Percentiles rank a stretch among this genome's conserved stretches.
These are phyloP conservation scores for Diplogasteroides magnus DNA, from an alignment of 1,140 invertebrate genomes.

Conservation along the genomic window DNA sequence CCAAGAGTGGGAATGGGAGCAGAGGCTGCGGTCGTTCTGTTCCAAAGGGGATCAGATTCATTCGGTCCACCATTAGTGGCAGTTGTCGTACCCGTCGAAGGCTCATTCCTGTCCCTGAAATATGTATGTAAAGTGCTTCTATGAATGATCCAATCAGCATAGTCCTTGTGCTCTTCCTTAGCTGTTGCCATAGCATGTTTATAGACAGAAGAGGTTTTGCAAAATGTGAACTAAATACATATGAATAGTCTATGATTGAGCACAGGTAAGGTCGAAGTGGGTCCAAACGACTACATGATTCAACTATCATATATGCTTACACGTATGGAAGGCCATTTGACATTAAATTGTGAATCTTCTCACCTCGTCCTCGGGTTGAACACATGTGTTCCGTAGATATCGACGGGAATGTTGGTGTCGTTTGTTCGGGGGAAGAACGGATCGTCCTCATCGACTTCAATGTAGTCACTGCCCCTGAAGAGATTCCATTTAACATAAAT, in stretches of 20 bases:
- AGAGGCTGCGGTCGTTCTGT: conserved; percentile 2
- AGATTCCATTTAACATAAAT: neutral
- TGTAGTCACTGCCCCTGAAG: conserved; percentile 41
- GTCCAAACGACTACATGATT: conserved; percentile 4
- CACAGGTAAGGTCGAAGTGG: neutral
- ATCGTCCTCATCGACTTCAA: conserved; percentile 41
- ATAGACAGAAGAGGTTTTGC: conserved; percentile 1
- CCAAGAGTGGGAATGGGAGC: neutral
- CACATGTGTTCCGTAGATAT: conserved; percentile 47
- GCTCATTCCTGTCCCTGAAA: conserved; percentile 32
- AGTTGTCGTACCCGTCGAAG: conserved; percentile 34
- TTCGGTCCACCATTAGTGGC: conserved; percentile 14
- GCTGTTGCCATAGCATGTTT: too few relatives aligned
- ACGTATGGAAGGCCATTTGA: neutral
- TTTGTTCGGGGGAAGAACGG: conserved; percentile 41
- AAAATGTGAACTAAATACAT: conserved; percentile 3
- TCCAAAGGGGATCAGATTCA: conserved; percentile 20
- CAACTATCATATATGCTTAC: conserved; percentile 2
- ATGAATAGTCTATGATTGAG: neutral
- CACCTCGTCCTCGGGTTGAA: conserved; percentile 40
- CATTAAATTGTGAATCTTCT: conserved; percentile 16
- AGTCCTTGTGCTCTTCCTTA: too few relatives aligned
- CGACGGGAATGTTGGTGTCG: conserved; percentile 38
- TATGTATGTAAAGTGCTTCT: neutral
- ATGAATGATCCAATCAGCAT: neutral